These are phyloP conservation scores for Zaprionus bogoriensis DNA, from an alignment of 2,888 invertebrate genomes.

Conservation along the genomic window DNA sequence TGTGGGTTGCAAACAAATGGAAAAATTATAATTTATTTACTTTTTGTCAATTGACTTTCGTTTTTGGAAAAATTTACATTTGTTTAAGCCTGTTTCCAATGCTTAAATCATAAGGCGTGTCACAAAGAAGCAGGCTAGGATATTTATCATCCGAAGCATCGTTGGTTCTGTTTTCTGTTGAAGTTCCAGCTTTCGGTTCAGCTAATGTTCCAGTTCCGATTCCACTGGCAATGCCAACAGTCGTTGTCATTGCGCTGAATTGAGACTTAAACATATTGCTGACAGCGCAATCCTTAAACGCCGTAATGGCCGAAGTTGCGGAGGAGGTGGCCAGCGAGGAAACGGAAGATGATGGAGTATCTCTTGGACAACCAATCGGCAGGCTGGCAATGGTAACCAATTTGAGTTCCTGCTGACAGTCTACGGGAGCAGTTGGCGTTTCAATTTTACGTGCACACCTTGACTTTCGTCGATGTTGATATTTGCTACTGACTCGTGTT, in stretches of 20 bases:
- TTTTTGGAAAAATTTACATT: constrained; percentile 59
- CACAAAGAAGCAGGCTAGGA: constrained; percentile 31
- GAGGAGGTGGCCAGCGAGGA: constrained; percentile 21
- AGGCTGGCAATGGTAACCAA: constrained; percentile 26
- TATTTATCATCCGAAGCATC: constrained; percentile 11
- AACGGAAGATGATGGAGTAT: constrained; percentile 4
- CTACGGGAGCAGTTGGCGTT: constrained; percentile 20
- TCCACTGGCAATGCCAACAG: constrained; percentile 29
- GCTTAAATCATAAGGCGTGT: constrained; percentile 76
- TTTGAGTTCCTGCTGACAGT: constrained; percentile 11
- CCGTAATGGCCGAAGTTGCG: constrained; percentile 43
- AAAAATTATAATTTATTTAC: background rate
- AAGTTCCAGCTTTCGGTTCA: background rate
- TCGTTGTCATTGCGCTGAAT: constrained; percentile 62
- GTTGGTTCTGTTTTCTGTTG: constrained; percentile 1
- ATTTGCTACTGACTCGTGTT: constrained; percentile 21
- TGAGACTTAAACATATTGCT: constrained; percentile 72
- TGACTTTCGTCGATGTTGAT: constrained; percentile 61
- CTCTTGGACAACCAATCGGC: constrained; percentile 7
- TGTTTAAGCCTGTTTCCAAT: constrained; percentile 66
- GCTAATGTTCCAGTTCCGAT: background rate
- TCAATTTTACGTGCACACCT: constrained; percentile 58
- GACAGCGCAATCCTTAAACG: constrained; percentile 66
- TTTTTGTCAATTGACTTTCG: no score
- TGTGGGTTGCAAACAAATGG: no score